These are phyloP conservation scores for Micrasema minimum DNA, from an alignment of 1,140 invertebrate species.

Conservation along the genomic window DNA sequence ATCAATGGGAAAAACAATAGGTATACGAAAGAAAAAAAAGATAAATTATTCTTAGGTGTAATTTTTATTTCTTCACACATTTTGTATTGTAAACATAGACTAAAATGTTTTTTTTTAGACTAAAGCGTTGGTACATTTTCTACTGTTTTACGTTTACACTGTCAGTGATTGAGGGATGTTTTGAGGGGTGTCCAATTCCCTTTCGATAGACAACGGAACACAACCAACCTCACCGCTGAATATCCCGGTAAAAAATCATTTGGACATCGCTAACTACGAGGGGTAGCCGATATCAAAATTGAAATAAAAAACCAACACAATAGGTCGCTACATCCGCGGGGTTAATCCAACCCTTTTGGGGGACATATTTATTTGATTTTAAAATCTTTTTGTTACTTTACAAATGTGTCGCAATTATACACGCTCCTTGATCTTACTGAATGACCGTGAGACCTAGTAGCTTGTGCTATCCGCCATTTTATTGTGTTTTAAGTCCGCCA, in stretches of 20 bases:
- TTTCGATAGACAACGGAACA: background rate
- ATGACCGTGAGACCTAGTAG: conserved; percentile 51
- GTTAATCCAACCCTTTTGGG: conserved; percentile 48
- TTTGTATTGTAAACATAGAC: too few relatives aligned
- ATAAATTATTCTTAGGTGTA: too few relatives aligned
- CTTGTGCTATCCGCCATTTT: conserved; percentile 25
- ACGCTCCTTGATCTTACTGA: conserved; percentile 51
- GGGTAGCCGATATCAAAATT: conserved; percentile 45
- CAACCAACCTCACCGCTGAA: background rate
- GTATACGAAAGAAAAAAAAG: too few relatives aligned
- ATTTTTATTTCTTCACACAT: too few relatives aligned
- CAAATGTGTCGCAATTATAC: conserved; percentile 50
- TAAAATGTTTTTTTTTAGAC: too few relatives aligned
- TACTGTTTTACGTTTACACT: too few relatives aligned
- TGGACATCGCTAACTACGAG: conserved; percentile 43
- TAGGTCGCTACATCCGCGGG: conserved; percentile 39
- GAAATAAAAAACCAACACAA: conserved; percentile 50
- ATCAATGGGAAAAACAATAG: too few relatives aligned
- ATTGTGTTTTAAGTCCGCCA: conserved; percentile 23
- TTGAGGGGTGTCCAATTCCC: conserved; percentile 31
- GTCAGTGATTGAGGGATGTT: too few relatives aligned
- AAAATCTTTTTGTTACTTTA: conserved; percentile 51
- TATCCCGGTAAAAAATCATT: conserved; percentile 44
- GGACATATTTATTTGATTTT: conserved; percentile 53
- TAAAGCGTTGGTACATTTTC: too few relatives aligned